Percentiles rank a stretch among this genome's conserved stretches.
These are phyloP conservation scores for Apodemus sylvaticus DNA, from an alignment of 2,113 vertebrate genomes.

Conservation along the genomic window DNA sequence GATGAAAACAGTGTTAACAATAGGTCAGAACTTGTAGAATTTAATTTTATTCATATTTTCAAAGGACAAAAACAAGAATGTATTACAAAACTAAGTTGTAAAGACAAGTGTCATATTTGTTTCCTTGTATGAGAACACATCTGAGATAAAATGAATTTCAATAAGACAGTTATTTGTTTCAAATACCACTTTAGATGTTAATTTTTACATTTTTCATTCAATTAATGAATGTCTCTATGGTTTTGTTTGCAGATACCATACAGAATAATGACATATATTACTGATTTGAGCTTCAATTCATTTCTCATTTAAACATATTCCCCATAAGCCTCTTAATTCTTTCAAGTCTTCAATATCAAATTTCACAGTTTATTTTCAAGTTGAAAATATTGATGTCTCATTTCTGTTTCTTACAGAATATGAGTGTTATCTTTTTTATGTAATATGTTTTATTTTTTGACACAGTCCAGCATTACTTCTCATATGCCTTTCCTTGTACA, in stretches of 20 bases:
- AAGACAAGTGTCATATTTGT: neutral
- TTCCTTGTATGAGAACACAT: neutral
- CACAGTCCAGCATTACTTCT: conserved; percentile 37
- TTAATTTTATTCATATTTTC: neutral
- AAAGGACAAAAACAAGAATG: neutral
- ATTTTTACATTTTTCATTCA: neutral
- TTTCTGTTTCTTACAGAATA: neutral
- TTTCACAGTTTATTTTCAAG: conserved; percentile 67
- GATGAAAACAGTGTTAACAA: neutral
- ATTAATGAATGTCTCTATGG: neutral
- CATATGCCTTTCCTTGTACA: neutral
- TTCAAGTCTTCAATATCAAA: neutral
- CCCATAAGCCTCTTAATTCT: conserved; percentile 6
- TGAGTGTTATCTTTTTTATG: neutral
- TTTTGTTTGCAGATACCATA: neutral
- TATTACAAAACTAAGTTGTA: neutral
- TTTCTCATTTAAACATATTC: neutral
- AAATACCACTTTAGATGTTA: neutral
- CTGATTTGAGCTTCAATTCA: neutral
- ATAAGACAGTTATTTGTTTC: neutral
- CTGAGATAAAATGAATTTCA: neutral
- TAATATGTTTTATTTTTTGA: conserved; percentile 51
- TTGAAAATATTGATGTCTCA: neutral
- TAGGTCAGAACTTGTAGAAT: neutral
- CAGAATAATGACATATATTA: neutral